phyloP scores from a whole-genome alignment of 2,113 vertebrate genomes.

The Dicaeum eximium region DNA sequence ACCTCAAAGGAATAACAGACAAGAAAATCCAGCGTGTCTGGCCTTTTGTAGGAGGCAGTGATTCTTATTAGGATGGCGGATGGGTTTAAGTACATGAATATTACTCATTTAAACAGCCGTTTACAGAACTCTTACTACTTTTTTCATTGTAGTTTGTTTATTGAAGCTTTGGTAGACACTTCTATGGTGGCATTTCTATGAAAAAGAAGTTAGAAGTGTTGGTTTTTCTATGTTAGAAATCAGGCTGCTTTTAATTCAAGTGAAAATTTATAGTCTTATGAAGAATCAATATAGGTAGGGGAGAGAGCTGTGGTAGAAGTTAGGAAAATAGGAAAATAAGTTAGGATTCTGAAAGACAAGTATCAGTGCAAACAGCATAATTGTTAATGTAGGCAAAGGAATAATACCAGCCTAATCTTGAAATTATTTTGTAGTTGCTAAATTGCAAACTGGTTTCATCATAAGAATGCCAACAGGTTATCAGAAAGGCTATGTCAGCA shows the following conservation, averaged over 20 bases:
- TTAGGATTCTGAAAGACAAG: background rate
- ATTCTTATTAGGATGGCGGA: background rate
- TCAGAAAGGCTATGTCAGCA: background rate
- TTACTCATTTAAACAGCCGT: background rate
- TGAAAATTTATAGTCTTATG: background rate
- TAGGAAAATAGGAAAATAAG: too few species aligned
- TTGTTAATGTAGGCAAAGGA: background rate
- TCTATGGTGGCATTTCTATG: background rate
- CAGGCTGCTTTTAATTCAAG: background rate
- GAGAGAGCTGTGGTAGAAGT: background rate
- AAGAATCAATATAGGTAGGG: background rate
- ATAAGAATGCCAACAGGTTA: background rate
- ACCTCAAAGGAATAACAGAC: background rate
- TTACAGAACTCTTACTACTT: background rate
- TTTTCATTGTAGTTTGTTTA: background rate
- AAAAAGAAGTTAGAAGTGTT: background rate
- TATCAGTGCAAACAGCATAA: background rate
- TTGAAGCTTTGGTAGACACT: background rate
- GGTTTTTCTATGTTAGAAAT: background rate
- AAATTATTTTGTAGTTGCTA: background rate
- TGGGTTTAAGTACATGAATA: background rate
- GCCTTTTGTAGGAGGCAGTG: background rate
- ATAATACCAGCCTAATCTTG: background rate
- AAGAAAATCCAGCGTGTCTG: background rate
- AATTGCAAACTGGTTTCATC: background rate